phyloP scores from a whole-genome alignment of 2,888 invertebrate genomes.

The Lepidonotus clava region DNA sequence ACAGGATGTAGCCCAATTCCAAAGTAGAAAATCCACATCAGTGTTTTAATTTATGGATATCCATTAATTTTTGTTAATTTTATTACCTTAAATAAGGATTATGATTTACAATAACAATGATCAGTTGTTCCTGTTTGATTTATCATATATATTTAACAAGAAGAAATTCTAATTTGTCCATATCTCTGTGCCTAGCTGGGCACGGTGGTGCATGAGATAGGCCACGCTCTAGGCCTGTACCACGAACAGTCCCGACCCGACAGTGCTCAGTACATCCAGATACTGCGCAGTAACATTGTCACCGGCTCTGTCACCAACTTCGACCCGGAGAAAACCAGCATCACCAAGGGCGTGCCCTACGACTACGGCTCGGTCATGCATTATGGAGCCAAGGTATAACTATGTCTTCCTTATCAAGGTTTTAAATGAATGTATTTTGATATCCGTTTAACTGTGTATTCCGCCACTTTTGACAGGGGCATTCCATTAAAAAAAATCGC shows the following conservation, averaged over 20 bases:
- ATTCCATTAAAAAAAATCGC: too few species aligned
- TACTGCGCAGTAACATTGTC: conserved; percentile 50
- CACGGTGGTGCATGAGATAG: conserved; percentile 60
- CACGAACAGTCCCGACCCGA: conserved; percentile 61
- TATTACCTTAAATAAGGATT: neutral
- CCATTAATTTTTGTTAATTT: neutral
- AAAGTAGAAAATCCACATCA: neutral
- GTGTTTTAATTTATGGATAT: too few species aligned
- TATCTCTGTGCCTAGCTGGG: conserved; percentile 51
- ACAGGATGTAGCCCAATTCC: neutral
- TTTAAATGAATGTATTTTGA: neutral
- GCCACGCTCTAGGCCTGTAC: conserved; percentile 61
- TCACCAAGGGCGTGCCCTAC: conserved; percentile 53
- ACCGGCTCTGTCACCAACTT: conserved; percentile 33
- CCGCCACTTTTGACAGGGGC: too few species aligned
- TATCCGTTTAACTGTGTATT: too few species aligned
- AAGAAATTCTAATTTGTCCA: neutral
- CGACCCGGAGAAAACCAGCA: neutral
- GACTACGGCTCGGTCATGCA: conserved; percentile 63
- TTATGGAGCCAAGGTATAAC: conserved; percentile 57
- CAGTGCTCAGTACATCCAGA: conserved; percentile 46
- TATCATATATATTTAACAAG: neutral
- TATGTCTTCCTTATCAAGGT: neutral
- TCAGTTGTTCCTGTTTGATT: neutral
- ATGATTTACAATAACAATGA: neutral